Evolutionary conservation across 2,113 vertebrate genomes (phyloP).

Genomic region (Megaceryle maxima): DNA sequence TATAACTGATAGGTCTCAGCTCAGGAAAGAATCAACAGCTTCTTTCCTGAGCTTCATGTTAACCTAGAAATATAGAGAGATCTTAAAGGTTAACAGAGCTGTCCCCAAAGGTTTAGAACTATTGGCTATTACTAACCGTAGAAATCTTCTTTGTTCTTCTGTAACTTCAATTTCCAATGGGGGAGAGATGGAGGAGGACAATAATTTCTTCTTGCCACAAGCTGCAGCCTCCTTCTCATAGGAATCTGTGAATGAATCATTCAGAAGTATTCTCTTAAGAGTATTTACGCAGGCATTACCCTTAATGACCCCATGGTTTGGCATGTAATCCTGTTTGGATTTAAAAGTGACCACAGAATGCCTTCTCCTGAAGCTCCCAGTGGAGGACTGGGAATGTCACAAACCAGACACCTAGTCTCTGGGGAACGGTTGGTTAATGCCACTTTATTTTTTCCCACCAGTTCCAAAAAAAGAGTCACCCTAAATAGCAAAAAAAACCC

Average conservation of each 20-base stretch:
- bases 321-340: slow-evolving; percentile 30
- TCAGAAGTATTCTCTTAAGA: slow-evolving; percentile 27
- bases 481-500: slow-evolving; percentile 33
- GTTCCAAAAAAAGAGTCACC: slow-evolving; percentile 39
- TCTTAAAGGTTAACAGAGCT: not conserved
- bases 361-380: slow-evolving; percentile 35
- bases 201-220: slow-evolving; percentile 80
- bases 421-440: slow-evolving; percentile 45
- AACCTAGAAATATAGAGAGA: not conserved
- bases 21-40: not conserved
- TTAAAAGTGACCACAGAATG: slow-evolving; percentile 52
- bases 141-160: slow-evolving; percentile 87
- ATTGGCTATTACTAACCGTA: slow-evolving; percentile 76
- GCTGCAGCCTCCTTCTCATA: slow-evolving; percentile 83
- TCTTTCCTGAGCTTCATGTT: not conserved
- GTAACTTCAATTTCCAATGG: slow-evolving; percentile 87
- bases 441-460: slow-evolving; percentile 55
- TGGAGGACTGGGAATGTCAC: slow-evolving; percentile 38
- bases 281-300: slow-evolving; percentile 26
- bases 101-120: not conserved
- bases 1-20: not conserved
- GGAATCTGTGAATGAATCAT: slow-evolving; percentile 81
- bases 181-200: slow-evolving; percentile 85
- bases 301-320: slow-evolving; percentile 39
- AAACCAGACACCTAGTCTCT: slow-evolving; percentile 36